Conservation (phyloP, 2,888 invertebrate species). For the Carcina quercana region DNA sequence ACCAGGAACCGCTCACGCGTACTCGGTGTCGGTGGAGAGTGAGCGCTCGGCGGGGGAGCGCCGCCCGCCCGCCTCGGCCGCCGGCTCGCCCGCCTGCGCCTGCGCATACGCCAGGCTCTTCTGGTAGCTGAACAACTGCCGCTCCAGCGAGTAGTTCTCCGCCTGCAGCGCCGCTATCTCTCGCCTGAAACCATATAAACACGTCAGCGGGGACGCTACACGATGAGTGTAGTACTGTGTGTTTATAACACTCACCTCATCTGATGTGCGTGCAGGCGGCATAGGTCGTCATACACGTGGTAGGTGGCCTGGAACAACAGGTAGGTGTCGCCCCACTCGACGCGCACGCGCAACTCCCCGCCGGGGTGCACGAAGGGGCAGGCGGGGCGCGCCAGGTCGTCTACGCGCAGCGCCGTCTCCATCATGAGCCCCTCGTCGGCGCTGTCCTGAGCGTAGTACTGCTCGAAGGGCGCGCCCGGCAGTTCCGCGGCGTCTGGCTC, state of each 20-base stretch:
- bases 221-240: too few relatives aligned
- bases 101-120: constrained; percentile 84
- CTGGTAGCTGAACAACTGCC: constrained; percentile 88
- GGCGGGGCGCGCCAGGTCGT: constrained; percentile 79
- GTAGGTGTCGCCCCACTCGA: constrained; percentile 89
- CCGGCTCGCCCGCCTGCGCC: constrained; percentile 73
- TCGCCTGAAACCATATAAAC: constrained; percentile 74
- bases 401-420: constrained; percentile 84
- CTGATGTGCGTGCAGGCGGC: constrained; percentile 86
- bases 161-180: constrained; percentile 86
- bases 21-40: constrained; percentile 81
- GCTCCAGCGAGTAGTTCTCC: constrained; percentile 88
- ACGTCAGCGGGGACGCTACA: too few relatives aligned
- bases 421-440: constrained; percentile 87
- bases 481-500: constrained; percentile 79
- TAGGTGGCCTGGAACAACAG: constrained; percentile 87
- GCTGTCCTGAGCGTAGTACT: constrained; percentile 87
- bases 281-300: constrained; percentile 88
- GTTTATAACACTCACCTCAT: constrained; percentile 87
- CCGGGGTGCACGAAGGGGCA: constrained; percentile 82
- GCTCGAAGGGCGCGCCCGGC: constrained; percentile 83
- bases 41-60: constrained; percentile 75
- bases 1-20: constrained; percentile 75
- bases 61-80: constrained; percentile 44
- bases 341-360: constrained; percentile 82